Evolutionary conservation across 2,888 invertebrate genomes (phyloP).

Genomic region (Rotaria magnacalcarata): DNA sequence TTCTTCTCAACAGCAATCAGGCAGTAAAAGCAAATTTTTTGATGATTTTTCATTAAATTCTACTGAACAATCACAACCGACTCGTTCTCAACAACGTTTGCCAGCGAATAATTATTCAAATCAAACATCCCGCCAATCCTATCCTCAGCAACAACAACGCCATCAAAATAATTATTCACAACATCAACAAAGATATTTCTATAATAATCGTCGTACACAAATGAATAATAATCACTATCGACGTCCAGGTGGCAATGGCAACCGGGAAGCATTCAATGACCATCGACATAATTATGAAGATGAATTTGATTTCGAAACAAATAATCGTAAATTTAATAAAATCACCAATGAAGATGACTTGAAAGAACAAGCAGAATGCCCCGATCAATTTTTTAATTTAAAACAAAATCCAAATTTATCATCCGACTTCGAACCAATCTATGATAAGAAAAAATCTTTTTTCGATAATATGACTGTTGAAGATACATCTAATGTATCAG

Average conservation of each 20-base stretch:
- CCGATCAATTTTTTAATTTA: not conserved
- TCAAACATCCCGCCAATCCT: not conserved
- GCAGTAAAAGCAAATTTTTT: conserved; percentile 8
- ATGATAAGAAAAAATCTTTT: conserved; percentile 22
- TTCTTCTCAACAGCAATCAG: not conserved
- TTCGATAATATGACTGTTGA: not conserved
- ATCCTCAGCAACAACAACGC: not conserved
- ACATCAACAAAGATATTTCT: not conserved
- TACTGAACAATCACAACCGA: not conserved
- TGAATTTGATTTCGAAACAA: conserved; percentile 28
- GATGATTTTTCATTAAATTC: not conserved
- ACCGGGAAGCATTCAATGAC: conserved; percentile 19
- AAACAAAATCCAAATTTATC: not conserved
- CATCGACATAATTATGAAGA: not conserved
- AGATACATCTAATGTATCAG: not conserved
- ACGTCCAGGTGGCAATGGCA: not conserved
- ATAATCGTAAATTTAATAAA: conserved; percentile 26
- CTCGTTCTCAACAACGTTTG: not conserved
- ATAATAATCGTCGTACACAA: not conserved
- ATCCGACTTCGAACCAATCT: not conserved
- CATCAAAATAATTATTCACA: not conserved
- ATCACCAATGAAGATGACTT: not conserved
- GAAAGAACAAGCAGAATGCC: not conserved
- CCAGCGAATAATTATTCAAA: not conserved
- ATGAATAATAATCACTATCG: not conserved